phyloP scores from a whole-genome alignment of 2,113 vertebrate species.

The Cathartes aura region DNA sequence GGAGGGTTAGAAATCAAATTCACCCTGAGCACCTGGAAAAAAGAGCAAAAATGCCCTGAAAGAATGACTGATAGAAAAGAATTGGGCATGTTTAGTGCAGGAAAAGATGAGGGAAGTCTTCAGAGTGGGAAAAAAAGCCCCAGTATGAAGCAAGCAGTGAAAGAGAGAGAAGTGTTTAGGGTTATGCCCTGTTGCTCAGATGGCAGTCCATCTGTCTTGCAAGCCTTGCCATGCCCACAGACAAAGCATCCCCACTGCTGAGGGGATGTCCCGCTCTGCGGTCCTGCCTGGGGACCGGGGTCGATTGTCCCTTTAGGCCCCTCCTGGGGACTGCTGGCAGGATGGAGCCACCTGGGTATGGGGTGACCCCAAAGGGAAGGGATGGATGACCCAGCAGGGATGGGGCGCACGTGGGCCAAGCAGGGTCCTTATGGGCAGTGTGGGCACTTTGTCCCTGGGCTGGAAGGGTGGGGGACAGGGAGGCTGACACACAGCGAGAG shows the following conservation, averaged over 20 bases:
- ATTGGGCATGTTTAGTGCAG: not conserved
- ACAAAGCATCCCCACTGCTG: not conserved
- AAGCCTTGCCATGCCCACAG: not conserved
- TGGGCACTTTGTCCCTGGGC: not conserved
- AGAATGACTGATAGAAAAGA: not conserved
- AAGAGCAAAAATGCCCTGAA: not conserved
- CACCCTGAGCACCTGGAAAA: not conserved
- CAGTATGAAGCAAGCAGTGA: not conserved
- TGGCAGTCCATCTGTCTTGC: not conserved
- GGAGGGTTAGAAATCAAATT: not conserved
- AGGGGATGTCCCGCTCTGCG: not conserved
- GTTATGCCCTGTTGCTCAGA: not conserved
- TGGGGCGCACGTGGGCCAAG: rapidly evolving
- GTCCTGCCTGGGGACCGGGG: not conserved
- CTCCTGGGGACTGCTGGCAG: not conserved
- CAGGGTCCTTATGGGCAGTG: not conserved
- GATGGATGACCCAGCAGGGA: not conserved
- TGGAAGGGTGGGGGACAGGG: not conserved
- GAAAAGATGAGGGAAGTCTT: not conserved
- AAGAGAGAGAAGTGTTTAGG: not conserved
- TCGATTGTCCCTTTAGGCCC: not conserved
- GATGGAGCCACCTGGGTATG: not conserved
- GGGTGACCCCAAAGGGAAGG: not conserved
- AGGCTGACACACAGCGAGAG: not conserved
- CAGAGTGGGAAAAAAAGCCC: not conserved